phyloP scores from a whole-genome alignment of 1,140 invertebrate species.

The Whitmania pigra region DNA sequence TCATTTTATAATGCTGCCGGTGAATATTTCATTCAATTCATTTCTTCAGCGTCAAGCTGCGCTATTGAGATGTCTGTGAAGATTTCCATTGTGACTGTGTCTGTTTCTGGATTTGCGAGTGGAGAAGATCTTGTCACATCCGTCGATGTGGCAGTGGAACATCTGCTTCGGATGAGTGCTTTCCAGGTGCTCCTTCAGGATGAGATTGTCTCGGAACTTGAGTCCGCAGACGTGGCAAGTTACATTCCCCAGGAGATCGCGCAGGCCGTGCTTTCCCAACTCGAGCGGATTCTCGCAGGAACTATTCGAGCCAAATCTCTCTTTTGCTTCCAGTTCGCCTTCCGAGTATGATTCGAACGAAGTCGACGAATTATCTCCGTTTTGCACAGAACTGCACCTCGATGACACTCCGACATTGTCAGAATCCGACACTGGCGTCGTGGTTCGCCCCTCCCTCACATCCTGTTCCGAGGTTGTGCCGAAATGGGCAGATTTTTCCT shows the following conservation, averaged over 20 bases:
- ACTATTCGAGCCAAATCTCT: not conserved
- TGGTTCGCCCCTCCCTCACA: not conserved
- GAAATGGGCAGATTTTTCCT: too few relatives aligned
- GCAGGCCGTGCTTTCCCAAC: not conserved
- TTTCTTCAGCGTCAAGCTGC: not conserved
- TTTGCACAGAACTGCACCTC: too few relatives aligned
- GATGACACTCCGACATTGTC: too few relatives aligned
- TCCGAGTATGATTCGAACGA: not conserved
- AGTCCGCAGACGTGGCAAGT: conserved; percentile 55
- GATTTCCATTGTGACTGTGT: conserved; percentile 50
- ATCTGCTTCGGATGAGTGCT: conserved; percentile 49
- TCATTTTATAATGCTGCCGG: not conserved
- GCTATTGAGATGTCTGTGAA: conserved; percentile 28
- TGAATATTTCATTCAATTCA: not conserved
- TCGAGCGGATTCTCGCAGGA: not conserved
- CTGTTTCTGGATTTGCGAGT: conserved; percentile 59
- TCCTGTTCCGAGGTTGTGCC: not conserved
- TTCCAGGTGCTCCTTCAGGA: conserved; percentile 56
- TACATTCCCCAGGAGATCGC: conserved; percentile 42
- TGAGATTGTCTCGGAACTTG: conserved; percentile 48
- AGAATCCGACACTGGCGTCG: not conserved
- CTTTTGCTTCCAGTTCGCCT: not conserved
- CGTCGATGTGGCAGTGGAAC: conserved; percentile 63
- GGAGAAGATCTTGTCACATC: conserved; percentile 68
- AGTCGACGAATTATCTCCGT: not conserved